These are phyloP conservation scores for Phallusia fumigata DNA, from an alignment of 23 tunicate species.

Conservation along the genomic window DNA sequence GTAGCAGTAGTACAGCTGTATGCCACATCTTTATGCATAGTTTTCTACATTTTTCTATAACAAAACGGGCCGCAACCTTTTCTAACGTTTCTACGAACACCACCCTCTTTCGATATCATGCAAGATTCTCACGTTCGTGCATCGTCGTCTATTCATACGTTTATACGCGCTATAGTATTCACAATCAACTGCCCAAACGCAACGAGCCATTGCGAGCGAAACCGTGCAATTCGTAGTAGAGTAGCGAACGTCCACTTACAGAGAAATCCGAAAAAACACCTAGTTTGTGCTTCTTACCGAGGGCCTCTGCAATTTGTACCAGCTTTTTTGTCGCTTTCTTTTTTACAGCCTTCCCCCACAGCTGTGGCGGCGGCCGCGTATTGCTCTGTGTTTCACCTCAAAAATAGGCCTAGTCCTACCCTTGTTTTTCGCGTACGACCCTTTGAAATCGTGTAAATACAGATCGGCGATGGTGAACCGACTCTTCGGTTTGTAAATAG, in stretches of 20 bases:
- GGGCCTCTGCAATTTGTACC: conserved; percentile 7
- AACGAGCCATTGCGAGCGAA: background rate
- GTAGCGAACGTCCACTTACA: background rate
- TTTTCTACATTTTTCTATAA: conserved; percentile 22
- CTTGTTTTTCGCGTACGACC: background rate
- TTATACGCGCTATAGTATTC: background rate
- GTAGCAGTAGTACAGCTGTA: conserved; percentile 23
- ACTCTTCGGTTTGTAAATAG: background rate
- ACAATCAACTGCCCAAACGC: background rate
- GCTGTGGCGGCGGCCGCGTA: background rate
- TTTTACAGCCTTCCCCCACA: background rate
- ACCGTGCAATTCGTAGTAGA: background rate
- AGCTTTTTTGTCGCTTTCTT: background rate
- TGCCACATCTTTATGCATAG: conserved; percentile 6
- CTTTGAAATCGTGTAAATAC: background rate
- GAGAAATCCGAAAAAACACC: background rate
- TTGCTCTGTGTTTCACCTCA: conserved; percentile 6
- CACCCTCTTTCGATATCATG: background rate
- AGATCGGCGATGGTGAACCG: background rate
- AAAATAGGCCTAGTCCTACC: conserved; percentile 1
- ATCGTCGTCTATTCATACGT: background rate
- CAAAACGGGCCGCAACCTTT: conserved; percentile 2
- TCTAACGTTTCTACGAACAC: conserved; percentile 3
- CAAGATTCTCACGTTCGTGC: background rate
- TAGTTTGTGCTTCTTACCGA: background rate